A percentile compares a stretch with the other conserved stretches of the same genome.
These are phyloP conservation scores for Hystrix cristata DNA, from an alignment of 2,113 vertebrate genomes.

Conservation along the genomic window DNA sequence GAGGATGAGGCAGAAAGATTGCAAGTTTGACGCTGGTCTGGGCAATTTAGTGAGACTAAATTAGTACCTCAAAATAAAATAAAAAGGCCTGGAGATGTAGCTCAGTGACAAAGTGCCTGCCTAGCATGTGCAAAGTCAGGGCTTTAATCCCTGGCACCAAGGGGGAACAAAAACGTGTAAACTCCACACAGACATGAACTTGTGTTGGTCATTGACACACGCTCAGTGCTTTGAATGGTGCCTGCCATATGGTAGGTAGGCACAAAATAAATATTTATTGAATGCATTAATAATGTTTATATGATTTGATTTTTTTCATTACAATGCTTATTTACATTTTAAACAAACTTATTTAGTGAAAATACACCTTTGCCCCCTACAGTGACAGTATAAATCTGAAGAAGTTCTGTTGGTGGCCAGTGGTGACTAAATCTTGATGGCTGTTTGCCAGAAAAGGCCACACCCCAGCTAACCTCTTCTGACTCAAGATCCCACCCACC, in stretches of 20 bases:
- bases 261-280: constrained; percentile 25
- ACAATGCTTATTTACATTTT: not conserved
- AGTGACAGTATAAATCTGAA: not conserved
- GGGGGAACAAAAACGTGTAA: not conserved
- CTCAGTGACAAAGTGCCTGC: not conserved
- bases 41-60: not conserved
- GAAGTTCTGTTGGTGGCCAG: not conserved
- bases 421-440: not conserved
- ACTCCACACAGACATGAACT: not conserved
- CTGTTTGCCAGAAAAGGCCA: not conserved
- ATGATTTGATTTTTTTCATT: not conserved
- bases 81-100: not conserved
- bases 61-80: no score
- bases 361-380: not conserved
- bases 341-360: not conserved
- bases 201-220: not conserved
- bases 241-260: not conserved
- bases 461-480: not conserved
- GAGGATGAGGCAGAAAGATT: not conserved
- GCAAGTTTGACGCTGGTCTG: not conserved
- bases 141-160: not conserved
- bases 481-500: not conserved
- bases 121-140: not conserved
- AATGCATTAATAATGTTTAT: not conserved
- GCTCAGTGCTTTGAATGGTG: not conserved